Conservation (phyloP, 2,797 vertebrate species). For the Myotis daubentonii region DNA sequence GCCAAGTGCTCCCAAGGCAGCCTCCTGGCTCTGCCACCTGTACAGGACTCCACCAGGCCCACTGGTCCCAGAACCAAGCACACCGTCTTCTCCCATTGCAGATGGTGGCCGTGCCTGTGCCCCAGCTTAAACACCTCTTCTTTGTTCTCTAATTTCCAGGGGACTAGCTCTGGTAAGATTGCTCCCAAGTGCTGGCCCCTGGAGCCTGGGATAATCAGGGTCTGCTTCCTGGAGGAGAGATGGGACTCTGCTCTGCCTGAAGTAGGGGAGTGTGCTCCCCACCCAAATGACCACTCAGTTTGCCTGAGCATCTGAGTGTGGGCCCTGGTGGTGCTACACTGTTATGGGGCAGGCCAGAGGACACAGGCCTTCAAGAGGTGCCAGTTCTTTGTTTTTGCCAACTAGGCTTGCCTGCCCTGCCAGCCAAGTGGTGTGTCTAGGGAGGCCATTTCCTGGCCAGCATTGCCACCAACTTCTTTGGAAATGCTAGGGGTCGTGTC, state of each 20-base stretch:
- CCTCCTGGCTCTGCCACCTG: background rate
- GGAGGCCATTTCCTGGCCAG: background rate
- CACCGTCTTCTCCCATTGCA: background rate
- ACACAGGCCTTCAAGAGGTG: background rate
- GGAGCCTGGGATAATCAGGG: background rate
- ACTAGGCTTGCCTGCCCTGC: background rate
- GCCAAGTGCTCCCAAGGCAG: background rate
- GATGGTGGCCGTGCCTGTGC: no score
- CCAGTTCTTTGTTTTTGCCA: slow-evolving; percentile 54
- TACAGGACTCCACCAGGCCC: background rate
- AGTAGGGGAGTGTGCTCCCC: no score
- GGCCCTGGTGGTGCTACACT: background rate
- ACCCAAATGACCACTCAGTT: background rate
- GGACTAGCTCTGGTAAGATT: background rate
- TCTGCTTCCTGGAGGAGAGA: background rate
- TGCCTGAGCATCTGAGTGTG: background rate
- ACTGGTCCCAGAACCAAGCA: background rate
- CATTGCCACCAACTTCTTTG: slow-evolving; percentile 35
- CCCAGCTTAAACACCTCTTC: background rate
- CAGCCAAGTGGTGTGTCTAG: background rate
- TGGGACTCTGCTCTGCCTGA: background rate
- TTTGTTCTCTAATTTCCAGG: background rate
- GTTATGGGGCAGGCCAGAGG: background rate
- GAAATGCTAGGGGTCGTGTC: slow-evolving; percentile 27
- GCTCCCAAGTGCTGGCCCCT: no score